phyloP scores from a whole-genome alignment of 30 jellyfish, hydroid and myxozoan species.

The Chrysaora quinquecirrha region DNA sequence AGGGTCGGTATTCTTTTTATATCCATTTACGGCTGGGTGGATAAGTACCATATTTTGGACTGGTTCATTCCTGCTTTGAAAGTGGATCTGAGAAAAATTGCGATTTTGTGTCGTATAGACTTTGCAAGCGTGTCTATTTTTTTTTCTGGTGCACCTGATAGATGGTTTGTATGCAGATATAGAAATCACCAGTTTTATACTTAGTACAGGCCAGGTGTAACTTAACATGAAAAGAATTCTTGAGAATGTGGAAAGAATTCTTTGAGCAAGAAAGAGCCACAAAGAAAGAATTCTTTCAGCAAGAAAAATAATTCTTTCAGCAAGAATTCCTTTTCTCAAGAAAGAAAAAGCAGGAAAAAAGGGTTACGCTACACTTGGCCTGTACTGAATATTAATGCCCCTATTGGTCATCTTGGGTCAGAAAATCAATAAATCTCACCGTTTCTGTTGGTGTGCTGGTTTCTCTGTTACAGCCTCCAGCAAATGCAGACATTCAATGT shows the following conservation, averaged over 20 bases:
- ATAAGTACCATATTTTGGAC: no score
- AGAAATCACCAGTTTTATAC: no score
- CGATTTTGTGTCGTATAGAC: no score
- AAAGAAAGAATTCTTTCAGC: background rate
- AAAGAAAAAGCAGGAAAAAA: background rate
- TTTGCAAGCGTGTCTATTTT: no score
- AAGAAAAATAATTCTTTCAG: background rate
- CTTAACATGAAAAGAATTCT: slow-evolving; percentile 8
- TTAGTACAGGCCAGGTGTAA: slow-evolving; percentile 18
- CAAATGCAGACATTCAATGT: background rate
- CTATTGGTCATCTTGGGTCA: background rate
- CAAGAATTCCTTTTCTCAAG: background rate
- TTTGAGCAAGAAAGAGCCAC: slow-evolving; percentile 3
- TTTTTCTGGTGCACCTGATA: no score
- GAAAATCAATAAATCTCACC: background rate
- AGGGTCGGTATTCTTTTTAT: no score
- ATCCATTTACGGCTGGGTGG: no score
- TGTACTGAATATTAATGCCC: slow-evolving; percentile 6
- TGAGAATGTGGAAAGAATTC: slow-evolving; percentile 4
- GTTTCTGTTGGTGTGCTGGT: slow-evolving; percentile 1
- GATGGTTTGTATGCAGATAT: no score
- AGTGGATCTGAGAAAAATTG: no score
- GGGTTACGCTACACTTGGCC: slow-evolving; percentile 4
- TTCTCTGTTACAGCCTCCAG: slow-evolving; percentile 1
- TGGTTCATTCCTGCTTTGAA: no score